Percentiles rank a stretch among this genome's conserved stretches.
phyloP scores from a whole-genome alignment of 2,888 invertebrate species.

The Eristalis tenax region DNA sequence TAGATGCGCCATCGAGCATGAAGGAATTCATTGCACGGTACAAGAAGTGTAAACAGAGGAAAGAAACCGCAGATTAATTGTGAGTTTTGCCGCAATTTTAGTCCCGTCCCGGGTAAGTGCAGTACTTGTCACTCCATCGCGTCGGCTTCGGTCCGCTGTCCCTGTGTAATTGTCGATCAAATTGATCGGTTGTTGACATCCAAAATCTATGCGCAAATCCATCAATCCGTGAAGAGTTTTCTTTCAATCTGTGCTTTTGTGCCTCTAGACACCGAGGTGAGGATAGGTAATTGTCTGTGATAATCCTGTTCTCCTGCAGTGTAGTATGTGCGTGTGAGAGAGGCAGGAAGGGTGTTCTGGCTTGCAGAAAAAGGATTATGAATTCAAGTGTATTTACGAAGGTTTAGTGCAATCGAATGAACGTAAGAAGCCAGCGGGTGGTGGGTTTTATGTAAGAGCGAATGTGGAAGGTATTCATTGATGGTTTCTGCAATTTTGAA shows the following conservation, averaged over 20 bases:
- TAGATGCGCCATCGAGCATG: slow-evolving; percentile 65
- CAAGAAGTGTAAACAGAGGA: slow-evolving; percentile 42
- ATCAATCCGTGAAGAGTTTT: slow-evolving; percentile 4
- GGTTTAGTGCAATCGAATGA: slow-evolving; percentile 6
- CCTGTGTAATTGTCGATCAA: slow-evolving; percentile 56
- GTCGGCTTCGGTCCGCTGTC: slow-evolving; percentile 44
- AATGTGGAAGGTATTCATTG: background rate
- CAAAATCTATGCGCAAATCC: slow-evolving; percentile 36
- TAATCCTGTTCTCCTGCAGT: slow-evolving; percentile 24
- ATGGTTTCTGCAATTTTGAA: background rate
- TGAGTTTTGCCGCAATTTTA: slow-evolving; percentile 59
- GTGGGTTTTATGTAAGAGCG: background rate
- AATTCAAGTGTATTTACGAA: background rate
- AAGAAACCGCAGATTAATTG: slow-evolving; percentile 68
- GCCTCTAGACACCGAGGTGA: background rate
- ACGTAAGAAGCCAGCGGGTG: slow-evolving; percentile 2
- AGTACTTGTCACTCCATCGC: slow-evolving; percentile 66
- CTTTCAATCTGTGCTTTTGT: background rate
- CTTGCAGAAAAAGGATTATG: slow-evolving; percentile 5
- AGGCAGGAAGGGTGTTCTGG: background rate
- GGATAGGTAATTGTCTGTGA: slow-evolving; percentile 32
- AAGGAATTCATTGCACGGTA: slow-evolving; percentile 56
- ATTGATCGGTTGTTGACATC: slow-evolving; percentile 69
- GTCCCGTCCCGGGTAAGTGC: slow-evolving; percentile 48
- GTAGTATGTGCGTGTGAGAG: background rate